These are phyloP conservation scores for Mythimna pallens DNA, from an alignment of 2,888 invertebrate species.

Conservation along the genomic window DNA sequence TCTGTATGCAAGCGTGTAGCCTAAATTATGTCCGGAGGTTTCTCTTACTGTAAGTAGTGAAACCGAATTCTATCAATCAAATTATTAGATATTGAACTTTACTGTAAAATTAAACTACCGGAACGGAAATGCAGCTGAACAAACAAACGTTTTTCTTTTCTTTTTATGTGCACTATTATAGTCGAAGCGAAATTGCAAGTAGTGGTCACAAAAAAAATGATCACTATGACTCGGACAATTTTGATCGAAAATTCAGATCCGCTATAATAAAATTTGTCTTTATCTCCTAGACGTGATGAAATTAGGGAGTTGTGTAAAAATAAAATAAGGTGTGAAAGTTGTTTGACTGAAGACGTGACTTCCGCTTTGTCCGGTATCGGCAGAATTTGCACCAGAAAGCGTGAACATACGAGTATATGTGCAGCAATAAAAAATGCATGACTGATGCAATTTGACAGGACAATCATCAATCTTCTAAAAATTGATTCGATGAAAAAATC, in stretches of 20 bases:
- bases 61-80: slow-evolving; percentile 59
- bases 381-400: slow-evolving; percentile 50
- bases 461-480: slow-evolving; percentile 41
- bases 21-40: slow-evolving; percentile 49
- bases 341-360: slow-evolving; percentile 65
- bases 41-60: slow-evolving; percentile 55
- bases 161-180: slow-evolving; percentile 37
- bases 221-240: slow-evolving; percentile 36
- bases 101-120: slow-evolving; percentile 50
- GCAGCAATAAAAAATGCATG: slow-evolving; percentile 54
- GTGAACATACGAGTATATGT: slow-evolving; percentile 45
- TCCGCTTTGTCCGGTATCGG: slow-evolving; percentile 54
- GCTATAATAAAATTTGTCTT: slow-evolving; percentile 69
- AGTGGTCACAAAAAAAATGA: slow-evolving; percentile 36
- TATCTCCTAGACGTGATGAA: slow-evolving; percentile 69
- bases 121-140: slow-evolving; percentile 60
- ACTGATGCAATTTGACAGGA: slow-evolving; percentile 55
- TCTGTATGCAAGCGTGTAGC: slow-evolving; percentile 56
- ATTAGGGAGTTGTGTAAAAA: slow-evolving; percentile 63
- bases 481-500: slow-evolving; percentile 27
- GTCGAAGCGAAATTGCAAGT: slow-evolving; percentile 59
- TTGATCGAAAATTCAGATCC: slow-evolving; percentile 51
- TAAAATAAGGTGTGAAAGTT: slow-evolving; percentile 70
- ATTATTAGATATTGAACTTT: slow-evolving; percentile 54
- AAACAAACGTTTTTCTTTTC: slow-evolving; percentile 52